Percentiles rank a stretch among this genome's conserved stretches.
phyloP scores from a whole-genome alignment of 1,140 invertebrate species.

The Oreohelix idahoensis region DNA sequence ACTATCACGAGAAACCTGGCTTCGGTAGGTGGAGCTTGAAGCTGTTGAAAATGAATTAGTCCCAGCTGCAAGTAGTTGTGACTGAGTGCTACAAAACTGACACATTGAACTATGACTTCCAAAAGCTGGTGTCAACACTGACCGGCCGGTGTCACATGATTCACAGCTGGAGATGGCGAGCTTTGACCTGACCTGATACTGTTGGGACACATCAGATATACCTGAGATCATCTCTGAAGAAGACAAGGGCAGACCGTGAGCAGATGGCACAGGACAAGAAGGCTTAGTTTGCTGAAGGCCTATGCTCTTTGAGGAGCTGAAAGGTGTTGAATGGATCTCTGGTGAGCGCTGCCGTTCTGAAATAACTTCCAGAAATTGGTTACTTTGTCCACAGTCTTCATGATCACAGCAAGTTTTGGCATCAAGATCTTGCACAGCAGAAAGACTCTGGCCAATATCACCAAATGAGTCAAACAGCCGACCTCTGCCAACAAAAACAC shows the following conservation, averaged over 20 bases:
- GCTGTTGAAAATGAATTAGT: not conserved
- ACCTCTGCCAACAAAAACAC: not conserved
- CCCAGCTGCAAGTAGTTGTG: not conserved
- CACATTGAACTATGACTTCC: not conserved
- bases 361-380: too few species aligned
- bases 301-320: too few species aligned
- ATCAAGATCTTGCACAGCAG: not conserved
- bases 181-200: not conserved
- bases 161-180: not conserved
- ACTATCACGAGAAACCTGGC: not conserved
- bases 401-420: not conserved
- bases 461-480: not conserved
- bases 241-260: too few species aligned
- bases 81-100: not conserved
- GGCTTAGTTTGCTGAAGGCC: too few species aligned
- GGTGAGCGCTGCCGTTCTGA: not conserved
- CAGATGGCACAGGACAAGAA: too few species aligned
- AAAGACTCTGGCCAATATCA: not conserved
- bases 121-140: not conserved
- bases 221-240: too few species aligned
- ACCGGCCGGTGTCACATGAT: not conserved
- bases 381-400: not conserved
- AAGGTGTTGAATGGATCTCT: too few species aligned
- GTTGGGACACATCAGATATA: too few species aligned
- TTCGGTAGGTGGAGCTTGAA: not conserved